Evolutionary conservation across 2,113 vertebrate species (phyloP).

Genomic region (Micronycteris hirsuta): DNA sequence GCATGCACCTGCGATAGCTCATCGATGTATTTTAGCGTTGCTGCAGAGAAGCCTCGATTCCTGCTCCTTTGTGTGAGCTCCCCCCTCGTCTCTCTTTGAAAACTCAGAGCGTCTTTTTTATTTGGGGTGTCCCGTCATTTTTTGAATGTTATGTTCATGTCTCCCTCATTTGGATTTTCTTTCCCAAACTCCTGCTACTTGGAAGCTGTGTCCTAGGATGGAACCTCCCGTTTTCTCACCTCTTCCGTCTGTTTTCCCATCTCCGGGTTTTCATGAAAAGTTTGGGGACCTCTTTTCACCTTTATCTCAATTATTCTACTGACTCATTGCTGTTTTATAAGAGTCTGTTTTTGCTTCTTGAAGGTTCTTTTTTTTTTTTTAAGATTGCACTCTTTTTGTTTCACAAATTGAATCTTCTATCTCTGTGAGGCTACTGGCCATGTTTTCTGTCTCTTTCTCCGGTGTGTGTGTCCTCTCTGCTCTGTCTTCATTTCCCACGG

Average conservation of each 20-base stretch:
- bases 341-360: neutral
- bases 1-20: no score
- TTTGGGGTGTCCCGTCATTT: neutral
- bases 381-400: neutral
- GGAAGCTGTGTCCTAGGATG: no score
- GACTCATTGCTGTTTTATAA: neutral
- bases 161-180: neutral
- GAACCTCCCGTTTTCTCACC: neutral
- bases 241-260: neutral
- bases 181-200: neutral
- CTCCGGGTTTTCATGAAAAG: neutral
- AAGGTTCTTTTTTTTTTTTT: neutral
- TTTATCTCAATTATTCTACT: neutral
- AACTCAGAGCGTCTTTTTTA: neutral
- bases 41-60: neutral
- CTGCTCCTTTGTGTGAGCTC: neutral
- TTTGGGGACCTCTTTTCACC: neutral
- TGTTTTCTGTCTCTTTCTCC: no score
- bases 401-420: neutral
- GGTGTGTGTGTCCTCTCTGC: neutral
- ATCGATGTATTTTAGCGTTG: rapidly evolving
- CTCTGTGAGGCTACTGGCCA: neutral
- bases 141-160: rapidly evolving
- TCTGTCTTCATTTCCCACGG: rapidly evolving
- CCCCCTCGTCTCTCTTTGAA: neutral